phyloP scores from a whole-genome alignment of 2,888 invertebrate genomes.

The Oxytorus armatus region DNA sequence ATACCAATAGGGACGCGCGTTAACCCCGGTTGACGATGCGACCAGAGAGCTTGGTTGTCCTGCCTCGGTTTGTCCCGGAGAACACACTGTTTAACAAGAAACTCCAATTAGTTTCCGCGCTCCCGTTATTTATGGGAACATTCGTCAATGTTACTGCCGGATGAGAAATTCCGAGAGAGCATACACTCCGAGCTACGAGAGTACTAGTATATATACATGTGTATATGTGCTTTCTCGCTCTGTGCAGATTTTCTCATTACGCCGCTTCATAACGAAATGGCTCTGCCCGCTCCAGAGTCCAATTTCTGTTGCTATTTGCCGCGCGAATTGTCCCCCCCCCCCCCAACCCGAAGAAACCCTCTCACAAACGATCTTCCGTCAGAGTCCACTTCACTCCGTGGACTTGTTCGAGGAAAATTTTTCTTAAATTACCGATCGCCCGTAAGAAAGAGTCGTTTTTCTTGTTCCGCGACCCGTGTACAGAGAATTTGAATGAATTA shows the following conservation, averaged over 20 bases:
- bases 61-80: constrained; percentile 26
- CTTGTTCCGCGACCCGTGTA: background rate
- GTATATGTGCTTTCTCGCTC: constrained; percentile 11
- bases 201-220: background rate
- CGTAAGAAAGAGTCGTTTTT: too few relatives aligned
- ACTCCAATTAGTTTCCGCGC: constrained; percentile 78
- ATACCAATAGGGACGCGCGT: constrained; percentile 6
- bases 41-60: constrained; percentile 34
- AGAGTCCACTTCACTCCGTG: constrained; percentile 1
- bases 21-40: constrained; percentile 37
- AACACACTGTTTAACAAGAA: constrained; percentile 76
- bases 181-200: constrained; percentile 17
- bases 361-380: constrained; percentile 7
- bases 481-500: too few relatives aligned
- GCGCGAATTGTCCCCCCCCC: constrained; percentile 11
- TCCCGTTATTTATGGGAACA: constrained; percentile 78
- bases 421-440: too few relatives aligned
- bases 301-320: background rate
- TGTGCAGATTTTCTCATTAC: constrained; percentile 69
- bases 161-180: constrained; percentile 74
- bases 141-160: constrained; percentile 78
- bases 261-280: constrained; percentile 70
- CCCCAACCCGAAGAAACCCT: background rate
- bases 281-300: constrained; percentile 15
- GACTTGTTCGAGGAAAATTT: too few relatives aligned